These are phyloP conservation scores for Pollenia griseotomentosa DNA, from an alignment of 2,888 invertebrate species.

Conservation along the genomic window DNA sequence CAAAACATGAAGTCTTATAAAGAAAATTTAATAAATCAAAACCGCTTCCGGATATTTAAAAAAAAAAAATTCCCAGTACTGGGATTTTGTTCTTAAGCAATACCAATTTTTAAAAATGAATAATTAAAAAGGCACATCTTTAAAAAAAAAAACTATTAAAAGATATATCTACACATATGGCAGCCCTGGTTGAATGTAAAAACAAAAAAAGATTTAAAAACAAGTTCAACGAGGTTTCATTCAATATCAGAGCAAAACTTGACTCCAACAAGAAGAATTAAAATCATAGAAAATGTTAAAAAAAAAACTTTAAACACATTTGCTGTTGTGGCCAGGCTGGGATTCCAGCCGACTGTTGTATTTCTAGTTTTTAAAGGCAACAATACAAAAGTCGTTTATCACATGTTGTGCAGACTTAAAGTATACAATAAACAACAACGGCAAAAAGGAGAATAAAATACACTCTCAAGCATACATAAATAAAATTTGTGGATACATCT, in stretches of 20 bases:
- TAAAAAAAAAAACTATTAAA: too few relatives aligned
- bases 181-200: not conserved
- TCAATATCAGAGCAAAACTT: constrained; percentile 38
- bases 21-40: too few relatives aligned
- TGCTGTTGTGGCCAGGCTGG: constrained; percentile 34
- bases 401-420: constrained; percentile 66
- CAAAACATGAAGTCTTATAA: too few relatives aligned
- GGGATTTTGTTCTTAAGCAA: too few relatives aligned
- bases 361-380: constrained; percentile 16
- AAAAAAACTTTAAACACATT: constrained; percentile 11
- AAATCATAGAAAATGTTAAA: not conserved
- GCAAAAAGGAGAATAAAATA: constrained; percentile 11
- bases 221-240: constrained; percentile 55
- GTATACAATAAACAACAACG: constrained; percentile 38
- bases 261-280: constrained; percentile 20
- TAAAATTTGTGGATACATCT: constrained; percentile 39
- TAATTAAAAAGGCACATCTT: too few relatives aligned
- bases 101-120: too few relatives aligned
- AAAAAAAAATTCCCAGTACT: too few relatives aligned
- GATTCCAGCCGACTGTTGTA: constrained; percentile 12
- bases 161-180: too few relatives aligned
- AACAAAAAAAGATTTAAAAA: not conserved
- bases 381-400: constrained; percentile 64
- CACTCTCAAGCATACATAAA: not conserved
- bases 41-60: too few relatives aligned